Conservation (phyloP, 1,140 invertebrate species). For the Apocrypta bakeri region DNA sequence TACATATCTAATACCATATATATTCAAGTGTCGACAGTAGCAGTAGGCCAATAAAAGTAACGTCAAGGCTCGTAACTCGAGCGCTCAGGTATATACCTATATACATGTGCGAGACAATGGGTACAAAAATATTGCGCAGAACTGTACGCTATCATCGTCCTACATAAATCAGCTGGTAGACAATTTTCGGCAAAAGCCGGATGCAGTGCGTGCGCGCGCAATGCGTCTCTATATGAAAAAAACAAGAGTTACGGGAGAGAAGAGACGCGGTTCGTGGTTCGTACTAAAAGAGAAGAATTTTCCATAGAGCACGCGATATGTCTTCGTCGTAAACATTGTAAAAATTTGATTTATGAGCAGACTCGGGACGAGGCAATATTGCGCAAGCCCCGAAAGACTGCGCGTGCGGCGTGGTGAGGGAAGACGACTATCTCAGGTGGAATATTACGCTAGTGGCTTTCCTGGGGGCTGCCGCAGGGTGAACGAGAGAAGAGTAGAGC, state of each 20-base stretch:
- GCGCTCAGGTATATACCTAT: background rate
- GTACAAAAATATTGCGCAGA: conserved; percentile 1
- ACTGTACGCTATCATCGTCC: background rate
- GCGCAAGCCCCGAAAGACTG: conserved; percentile 18
- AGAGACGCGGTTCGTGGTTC: background rate
- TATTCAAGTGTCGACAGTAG: conserved; percentile 12
- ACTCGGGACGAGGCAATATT: conserved; percentile 35
- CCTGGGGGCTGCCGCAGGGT: background rate
- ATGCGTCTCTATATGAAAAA: too few species aligned
- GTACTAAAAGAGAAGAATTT: background rate
- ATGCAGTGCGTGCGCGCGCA: background rate
- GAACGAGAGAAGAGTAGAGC: conserved; percentile 14
- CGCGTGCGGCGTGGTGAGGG: conserved; percentile 8
- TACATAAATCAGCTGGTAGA: conserved; percentile 19
- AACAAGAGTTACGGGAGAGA: background rate
- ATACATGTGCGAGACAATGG: background rate
- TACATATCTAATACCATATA: too few species aligned
- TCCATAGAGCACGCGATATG: background rate
- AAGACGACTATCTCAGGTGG: conserved; percentile 30
- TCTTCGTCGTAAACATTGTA: conserved; percentile 52
- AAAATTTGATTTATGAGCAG: conserved; percentile 54
- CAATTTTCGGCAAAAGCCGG: background rate
- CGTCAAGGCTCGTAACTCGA: background rate
- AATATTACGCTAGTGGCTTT: conserved; percentile 33
- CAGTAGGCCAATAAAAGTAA: conserved; percentile 14